Evolutionary conservation across 2,113 vertebrate genomes (phyloP).

Genomic region (Hippocampus guttulatus): DNA sequence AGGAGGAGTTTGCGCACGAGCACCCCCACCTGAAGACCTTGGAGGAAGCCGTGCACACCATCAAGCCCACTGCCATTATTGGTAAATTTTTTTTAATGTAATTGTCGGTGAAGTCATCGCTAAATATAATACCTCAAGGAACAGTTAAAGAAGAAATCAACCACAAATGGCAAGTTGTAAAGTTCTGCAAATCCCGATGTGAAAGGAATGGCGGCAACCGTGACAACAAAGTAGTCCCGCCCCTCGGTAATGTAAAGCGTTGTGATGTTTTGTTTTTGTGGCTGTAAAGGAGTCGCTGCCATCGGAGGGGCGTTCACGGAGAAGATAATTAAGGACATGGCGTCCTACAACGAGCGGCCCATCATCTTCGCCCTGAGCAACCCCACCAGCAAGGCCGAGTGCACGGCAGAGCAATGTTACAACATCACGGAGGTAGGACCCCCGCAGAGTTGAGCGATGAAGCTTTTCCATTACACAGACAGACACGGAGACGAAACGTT

Average conservation of each 20-base stretch:
- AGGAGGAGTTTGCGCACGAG: conserved; percentile 89
- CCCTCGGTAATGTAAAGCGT: not conserved
- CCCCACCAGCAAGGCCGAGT: conserved; percentile 95
- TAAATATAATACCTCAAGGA: not conserved
- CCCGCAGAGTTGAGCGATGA: not conserved
- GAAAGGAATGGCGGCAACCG: not conserved
- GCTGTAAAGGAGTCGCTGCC: conserved; percentile 84
- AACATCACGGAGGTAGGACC: conserved; percentile 79
- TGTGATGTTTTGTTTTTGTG: conserved; percentile 13
- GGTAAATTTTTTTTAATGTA: conserved; percentile 63
- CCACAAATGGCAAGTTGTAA: not conserved
- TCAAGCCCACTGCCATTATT: conserved; percentile 92
- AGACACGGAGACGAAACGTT: not conserved
- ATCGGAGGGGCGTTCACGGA: conserved; percentile 87
- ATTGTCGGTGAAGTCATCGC: too few species aligned
- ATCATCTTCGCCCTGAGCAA: conserved; percentile 96
- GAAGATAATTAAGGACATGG: conserved; percentile 90
- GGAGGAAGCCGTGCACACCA: conserved; percentile 85
- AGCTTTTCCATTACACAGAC: too few species aligned
- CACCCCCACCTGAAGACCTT: conserved; percentile 82
- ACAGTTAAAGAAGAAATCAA: not conserved
- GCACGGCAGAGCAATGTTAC: conserved; percentile 96
- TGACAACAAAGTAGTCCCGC: not conserved
- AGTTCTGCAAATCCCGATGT: not conserved
- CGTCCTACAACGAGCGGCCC: conserved; percentile 84